phyloP scores from a whole-genome alignment of 2,113 vertebrate genomes.

The Misgurnus mizolepis region DNA sequence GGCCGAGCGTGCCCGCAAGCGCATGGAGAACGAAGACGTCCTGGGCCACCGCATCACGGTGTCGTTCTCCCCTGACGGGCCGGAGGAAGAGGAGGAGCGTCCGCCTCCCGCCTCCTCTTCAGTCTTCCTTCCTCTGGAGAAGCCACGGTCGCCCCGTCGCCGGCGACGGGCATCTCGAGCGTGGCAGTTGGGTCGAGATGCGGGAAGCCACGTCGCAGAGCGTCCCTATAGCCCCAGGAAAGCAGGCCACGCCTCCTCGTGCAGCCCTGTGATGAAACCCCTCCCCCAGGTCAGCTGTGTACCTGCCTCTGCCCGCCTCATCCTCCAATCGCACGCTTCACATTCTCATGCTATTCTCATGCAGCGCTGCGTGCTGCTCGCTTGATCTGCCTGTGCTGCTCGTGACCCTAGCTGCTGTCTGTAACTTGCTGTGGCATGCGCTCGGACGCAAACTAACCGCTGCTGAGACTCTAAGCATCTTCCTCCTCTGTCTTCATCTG shows the following conservation, averaged over 20 bases:
- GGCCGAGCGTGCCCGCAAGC: conserved; percentile 89
- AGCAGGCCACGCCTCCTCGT: conserved; percentile 68
- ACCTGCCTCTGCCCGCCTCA: conserved; percentile 65
- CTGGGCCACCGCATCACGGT: conserved; percentile 90
- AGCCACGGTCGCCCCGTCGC: conserved; percentile 89
- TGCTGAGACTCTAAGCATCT: conserved; percentile 10
- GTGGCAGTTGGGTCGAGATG: conserved; percentile 76
- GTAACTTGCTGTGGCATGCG: background rate
- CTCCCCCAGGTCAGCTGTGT: conserved; percentile 86
- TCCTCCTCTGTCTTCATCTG: conserved; percentile 19
- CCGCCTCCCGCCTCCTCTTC: conserved; percentile 62
- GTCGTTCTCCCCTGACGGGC: conserved; percentile 83
- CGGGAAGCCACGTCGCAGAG: conserved; percentile 70
- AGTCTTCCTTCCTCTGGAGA: conserved; percentile 76
- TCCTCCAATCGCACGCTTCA: conserved; percentile 42
- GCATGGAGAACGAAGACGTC: conserved; percentile 98
- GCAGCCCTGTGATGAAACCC: conserved; percentile 67
- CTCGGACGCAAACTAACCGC: background rate
- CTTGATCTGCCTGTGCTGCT: conserved; percentile 56
- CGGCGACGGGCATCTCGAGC: conserved; percentile 79
- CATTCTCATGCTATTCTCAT: conserved; percentile 47
- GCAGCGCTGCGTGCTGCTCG: conserved; percentile 48
- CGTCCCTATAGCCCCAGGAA: conserved; percentile 80
- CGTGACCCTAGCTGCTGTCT: conserved; percentile 21
- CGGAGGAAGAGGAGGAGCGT: conserved; percentile 60